These are phyloP conservation scores for Micronycteris hirsuta DNA, from an alignment of 2,113 vertebrate species.

Conservation along the genomic window DNA sequence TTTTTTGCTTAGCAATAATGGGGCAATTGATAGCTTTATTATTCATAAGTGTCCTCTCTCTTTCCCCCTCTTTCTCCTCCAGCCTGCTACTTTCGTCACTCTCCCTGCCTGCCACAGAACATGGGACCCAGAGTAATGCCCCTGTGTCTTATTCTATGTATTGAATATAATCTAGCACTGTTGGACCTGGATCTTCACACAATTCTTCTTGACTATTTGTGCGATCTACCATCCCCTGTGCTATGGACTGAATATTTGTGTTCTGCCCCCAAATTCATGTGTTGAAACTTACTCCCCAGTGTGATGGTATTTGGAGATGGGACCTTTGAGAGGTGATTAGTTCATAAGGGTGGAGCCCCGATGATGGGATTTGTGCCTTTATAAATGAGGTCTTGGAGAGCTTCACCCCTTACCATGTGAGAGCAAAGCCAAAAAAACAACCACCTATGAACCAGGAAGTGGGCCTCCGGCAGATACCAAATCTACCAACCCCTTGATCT, in stretches of 20 bases:
- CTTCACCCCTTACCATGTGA: neutral
- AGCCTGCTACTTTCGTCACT: neutral
- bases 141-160: neutral
- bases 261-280: neutral
- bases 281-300: neutral
- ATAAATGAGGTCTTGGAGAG: neutral
- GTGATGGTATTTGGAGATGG: neutral
- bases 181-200: neutral
- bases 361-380: neutral
- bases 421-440: neutral
- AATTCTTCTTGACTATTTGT: neutral
- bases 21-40: neutral
- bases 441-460: neutral
- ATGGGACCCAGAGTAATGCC: neutral
- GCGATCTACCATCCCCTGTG: neutral
- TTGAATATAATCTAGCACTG: neutral
- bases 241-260: neutral
- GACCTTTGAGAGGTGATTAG: neutral
- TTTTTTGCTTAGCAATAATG: neutral
- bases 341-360: neutral
- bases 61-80: neutral
- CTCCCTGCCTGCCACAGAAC: neutral
- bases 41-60: neutral
- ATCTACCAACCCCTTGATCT: neutral
- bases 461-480: neutral